Base-by-base conservation (phyloP, 1,140 invertebrate genomes). In the Drosophila novamexicana region DNA sequence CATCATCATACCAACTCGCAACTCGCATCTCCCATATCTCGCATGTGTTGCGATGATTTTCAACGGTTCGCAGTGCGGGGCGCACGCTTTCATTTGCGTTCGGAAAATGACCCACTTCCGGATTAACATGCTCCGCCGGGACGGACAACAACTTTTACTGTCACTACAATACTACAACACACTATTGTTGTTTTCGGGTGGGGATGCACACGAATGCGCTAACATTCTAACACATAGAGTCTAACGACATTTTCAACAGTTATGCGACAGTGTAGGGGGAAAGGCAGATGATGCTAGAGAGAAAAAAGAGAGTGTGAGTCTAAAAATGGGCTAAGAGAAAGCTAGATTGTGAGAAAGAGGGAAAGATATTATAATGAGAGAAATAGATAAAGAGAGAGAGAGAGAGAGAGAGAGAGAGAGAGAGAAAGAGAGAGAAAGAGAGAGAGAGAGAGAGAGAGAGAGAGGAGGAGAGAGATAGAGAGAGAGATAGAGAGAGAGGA, bases 71-170 rank as follows among this genome's bases (percentile, higher is more conserved):
- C 59, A 65, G 63, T 63, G 61, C 58, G 44, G 22, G 0, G 58
- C 49, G 54, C 82, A 61, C 79, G 82, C 82, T 85, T 88, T 85
- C 82, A 82, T 82, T 85, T 88, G 82, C 83, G 75, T 82, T 85
- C 56, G 82, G 83, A 86, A 85, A 85, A 85, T 79, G 82, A 85
- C 82, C 83, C 83, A 82, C 82, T 85, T 85, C 82, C 82, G 82
- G 83, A 85, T 85, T 85, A 85, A 77, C 82, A 86, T 72, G 77
- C 75, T 49, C 14, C 22, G 71, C 9, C 14, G 36, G 65, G 65
- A 50, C 45, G 22, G 54, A 61, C 47, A 74, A 67, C 71, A 72
- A 81, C 83, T 85, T 73, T 88, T 78, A 85, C 78, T 85, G 75
- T 82, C 64, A 74, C 53, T 77, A 58, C 56, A 47, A n/a, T 57